Conservation (phyloP, 1,140 invertebrate species). For the Brachionus rubens region DNA sequence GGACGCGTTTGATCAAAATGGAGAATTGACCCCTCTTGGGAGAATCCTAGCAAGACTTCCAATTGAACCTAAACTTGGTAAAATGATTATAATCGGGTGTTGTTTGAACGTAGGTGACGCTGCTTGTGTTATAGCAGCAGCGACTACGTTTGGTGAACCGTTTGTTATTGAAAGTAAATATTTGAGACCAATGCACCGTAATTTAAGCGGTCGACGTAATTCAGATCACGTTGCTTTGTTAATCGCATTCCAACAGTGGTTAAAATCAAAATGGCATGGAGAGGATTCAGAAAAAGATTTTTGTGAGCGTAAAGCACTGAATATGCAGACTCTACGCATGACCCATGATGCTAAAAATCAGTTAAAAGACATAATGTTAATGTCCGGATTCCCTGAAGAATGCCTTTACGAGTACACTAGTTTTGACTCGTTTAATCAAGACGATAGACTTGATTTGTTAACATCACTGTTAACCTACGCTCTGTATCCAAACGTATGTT, state of each 20-base stretch:
- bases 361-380: background rate
- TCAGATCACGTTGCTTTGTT: conserved; percentile 92
- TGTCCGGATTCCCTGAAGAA: conserved; percentile 19
- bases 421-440: background rate
- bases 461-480: conserved; percentile 81
- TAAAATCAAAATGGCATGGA: conserved; percentile 64
- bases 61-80: conserved; percentile 62
- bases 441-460: conserved; percentile 48
- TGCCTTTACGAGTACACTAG: background rate
- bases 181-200: conserved; percentile 58
- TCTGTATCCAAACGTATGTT: conserved; percentile 92
- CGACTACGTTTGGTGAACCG: background rate
- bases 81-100: conserved; percentile 62
- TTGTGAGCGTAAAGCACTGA: conserved; percentile 84
- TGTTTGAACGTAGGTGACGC: conserved; percentile 56
- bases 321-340: conserved; percentile 78
- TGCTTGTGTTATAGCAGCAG: conserved; percentile 28
- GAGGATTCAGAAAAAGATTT: conserved; percentile 68
- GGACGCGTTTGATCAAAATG: conserved; percentile 61
- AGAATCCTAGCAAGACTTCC: conserved; percentile 61
- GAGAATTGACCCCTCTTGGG: conserved; percentile 62
- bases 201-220: conserved; percentile 75
- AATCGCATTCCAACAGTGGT: conserved; percentile 64
- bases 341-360: conserved; percentile 79
- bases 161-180: conserved; percentile 25